phyloP scores from a whole-genome alignment of 92 coral and sea anemone species.

The Blastomussa wellsi region DNA sequence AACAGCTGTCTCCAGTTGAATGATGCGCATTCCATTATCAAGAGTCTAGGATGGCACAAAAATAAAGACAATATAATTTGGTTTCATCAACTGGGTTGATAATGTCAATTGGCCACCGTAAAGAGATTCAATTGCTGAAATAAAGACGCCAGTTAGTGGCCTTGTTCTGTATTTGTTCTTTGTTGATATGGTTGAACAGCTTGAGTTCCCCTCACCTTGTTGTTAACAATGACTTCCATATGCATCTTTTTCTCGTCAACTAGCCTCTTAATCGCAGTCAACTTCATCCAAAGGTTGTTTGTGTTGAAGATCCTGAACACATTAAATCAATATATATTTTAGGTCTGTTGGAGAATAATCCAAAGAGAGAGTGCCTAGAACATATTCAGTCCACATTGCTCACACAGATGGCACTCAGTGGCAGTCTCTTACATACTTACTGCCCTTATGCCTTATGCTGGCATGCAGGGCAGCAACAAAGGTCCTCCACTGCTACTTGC shows the following conservation, averaged over 20 bases:
- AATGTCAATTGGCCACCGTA: no score
- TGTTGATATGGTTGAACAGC: neutral
- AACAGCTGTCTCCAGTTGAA: slow-evolving; percentile 98
- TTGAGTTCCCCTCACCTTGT: slow-evolving; percentile 57
- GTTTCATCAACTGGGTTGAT: no score
- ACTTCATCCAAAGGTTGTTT: slow-evolving; percentile 92
- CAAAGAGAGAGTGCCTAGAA: neutral
- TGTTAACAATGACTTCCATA: slow-evolving; percentile 96
- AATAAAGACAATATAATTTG: no score
- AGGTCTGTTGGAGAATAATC: neutral
- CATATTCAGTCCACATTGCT: no score
- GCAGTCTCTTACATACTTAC: no score
- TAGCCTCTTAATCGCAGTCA: slow-evolving; percentile 74
- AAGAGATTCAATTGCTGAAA: no score
- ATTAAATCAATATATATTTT: neutral
- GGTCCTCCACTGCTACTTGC: no score
- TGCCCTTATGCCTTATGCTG: no score
- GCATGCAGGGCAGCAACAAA: no score
- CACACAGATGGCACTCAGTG: no score
- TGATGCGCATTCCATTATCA: slow-evolving; percentile 85
- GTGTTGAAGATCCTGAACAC: slow-evolving; percentile 90
- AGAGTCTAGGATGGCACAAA: slow-evolving; percentile 61
- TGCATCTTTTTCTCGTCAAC: slow-evolving; percentile 70
- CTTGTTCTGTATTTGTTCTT: no score
- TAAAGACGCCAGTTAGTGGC: no score